These are phyloP conservation scores for Corythaeola cristata DNA, from an alignment of 2,113 vertebrate species.

Conservation along the genomic window DNA sequence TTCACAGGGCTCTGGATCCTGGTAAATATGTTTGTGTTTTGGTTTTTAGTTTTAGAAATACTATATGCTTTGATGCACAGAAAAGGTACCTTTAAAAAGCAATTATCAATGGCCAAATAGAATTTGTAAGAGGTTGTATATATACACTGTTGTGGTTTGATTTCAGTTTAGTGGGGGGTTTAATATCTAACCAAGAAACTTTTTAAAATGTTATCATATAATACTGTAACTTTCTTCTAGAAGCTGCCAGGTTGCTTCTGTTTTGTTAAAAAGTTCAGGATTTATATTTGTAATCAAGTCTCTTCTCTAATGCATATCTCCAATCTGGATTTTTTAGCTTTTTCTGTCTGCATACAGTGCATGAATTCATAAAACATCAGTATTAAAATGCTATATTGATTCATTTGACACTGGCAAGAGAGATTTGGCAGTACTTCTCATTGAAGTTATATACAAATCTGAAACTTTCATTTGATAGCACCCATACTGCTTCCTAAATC, in stretches of 20 bases:
- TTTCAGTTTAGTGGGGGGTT: background rate
- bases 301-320: background rate
- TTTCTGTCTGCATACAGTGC: background rate
- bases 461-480: background rate
- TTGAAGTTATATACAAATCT: background rate
- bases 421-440: background rate
- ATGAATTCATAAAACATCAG: background rate
- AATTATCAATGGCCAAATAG: background rate
- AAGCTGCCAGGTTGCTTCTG: background rate
- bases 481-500: background rate
- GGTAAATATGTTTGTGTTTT: slow-evolving; percentile 71
- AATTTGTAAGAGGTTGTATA: background rate
- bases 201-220: background rate
- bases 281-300: background rate
- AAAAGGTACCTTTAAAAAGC: background rate
- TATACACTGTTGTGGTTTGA: background rate
- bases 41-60: background rate
- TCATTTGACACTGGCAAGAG: background rate
- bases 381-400: background rate
- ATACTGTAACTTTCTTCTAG: background rate
- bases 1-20: slow-evolving; percentile 91
- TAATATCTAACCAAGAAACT: background rate
- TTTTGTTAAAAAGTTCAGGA: background rate
- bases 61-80: background rate
- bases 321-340: background rate